A percentile compares a stretch with the other conserved stretches of the same genome.
phyloP scores from a whole-genome alignment of 1,140 invertebrate genomes.

The Lethrus apterus region DNA sequence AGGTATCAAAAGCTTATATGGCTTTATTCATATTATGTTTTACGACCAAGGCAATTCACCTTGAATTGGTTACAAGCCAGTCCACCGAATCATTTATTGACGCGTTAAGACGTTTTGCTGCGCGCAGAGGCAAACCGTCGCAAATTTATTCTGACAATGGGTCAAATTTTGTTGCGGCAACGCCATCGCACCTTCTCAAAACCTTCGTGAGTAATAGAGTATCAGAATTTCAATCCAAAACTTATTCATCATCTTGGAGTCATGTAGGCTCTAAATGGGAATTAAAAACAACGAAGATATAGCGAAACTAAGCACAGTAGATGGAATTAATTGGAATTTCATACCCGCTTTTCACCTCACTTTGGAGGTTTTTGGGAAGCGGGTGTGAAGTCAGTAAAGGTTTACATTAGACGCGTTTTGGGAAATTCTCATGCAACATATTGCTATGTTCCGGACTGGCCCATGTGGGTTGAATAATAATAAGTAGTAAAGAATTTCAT shows the following conservation, averaged over 20 bases:
- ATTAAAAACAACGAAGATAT: neutral
- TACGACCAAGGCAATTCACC: slow-evolving; percentile 6
- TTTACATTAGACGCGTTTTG: neutral
- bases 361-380: neutral
- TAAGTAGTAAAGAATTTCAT: no score
- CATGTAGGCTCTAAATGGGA: no score
- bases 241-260: no score
- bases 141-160: slow-evolving; percentile 2
- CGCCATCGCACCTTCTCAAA: no score
- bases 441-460: no score
- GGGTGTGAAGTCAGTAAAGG: neutral
- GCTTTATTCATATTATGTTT: slow-evolving; percentile 10
- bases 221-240: neutral
- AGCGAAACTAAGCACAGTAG: neutral
- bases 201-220: neutral
- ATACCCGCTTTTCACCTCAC: neutral
- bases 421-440: neutral
- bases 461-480: no score
- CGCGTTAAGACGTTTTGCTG: neutral
- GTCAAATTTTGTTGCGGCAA: neutral
- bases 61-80: slow-evolving; percentile 1
- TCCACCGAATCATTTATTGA: slow-evolving; percentile 6
- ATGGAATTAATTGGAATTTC: neutral
- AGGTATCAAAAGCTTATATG: slow-evolving; percentile 13
- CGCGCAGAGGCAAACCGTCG: neutral